Conservation (phyloP, 2,888 invertebrate species). For the Cordilura impudica region DNA sequence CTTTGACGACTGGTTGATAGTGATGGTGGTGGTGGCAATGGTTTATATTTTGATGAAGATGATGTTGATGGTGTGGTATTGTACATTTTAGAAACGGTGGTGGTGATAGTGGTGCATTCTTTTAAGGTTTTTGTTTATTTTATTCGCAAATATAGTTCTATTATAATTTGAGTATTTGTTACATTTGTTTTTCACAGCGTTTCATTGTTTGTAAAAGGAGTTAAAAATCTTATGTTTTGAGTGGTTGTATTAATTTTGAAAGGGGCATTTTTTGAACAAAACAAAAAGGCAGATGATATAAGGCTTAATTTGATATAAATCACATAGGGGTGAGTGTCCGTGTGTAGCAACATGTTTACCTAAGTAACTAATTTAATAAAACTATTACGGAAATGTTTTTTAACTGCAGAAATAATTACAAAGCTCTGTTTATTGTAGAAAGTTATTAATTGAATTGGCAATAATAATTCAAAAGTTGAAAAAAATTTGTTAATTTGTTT, state of each 20-base stretch:
- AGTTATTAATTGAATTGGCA: no score
- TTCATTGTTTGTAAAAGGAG: conserved; percentile 14
- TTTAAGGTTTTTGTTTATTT: background rate
- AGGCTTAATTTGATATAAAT: conserved; percentile 39
- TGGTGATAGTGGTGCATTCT: conserved; percentile 8
- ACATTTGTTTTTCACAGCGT: conserved; percentile 30
- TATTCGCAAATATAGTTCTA: background rate
- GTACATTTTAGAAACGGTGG: conserved; percentile 38
- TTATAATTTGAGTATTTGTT: conserved; percentile 26
- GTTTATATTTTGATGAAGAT: conserved; percentile 23
- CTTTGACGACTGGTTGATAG: no score
- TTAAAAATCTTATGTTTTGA: conserved; percentile 53
- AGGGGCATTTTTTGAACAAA: conserved; percentile 36
- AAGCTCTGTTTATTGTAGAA: no score
- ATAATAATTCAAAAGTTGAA: no score
- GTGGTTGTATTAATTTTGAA: conserved; percentile 45
- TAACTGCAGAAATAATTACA: no score
- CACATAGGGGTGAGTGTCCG: conserved; percentile 43
- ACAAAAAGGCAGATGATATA: conserved; percentile 47
- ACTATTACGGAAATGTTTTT: no score
- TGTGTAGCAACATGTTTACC: background rate
- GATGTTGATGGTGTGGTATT: conserved; percentile 29
- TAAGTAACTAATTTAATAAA: background rate
- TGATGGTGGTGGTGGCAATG: conserved; percentile 18
- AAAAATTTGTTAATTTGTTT: no score